Evolutionary conservation across 30 jellyfish, hydroid and myxozoan genomes (phyloP).

Genomic region (Chironex yamaguchii): DNA sequence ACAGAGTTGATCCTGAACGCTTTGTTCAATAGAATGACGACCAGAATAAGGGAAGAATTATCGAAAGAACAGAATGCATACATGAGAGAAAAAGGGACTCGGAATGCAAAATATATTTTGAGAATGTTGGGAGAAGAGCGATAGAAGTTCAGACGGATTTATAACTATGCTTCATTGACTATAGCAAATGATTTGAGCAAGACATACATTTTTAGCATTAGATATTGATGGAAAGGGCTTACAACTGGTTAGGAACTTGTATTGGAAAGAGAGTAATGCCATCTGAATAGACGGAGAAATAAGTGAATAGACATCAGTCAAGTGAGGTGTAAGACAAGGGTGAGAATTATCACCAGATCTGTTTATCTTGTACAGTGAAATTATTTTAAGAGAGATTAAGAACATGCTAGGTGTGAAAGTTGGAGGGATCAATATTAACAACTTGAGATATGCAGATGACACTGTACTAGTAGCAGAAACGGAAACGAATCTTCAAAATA

Average conservation of each 20-base stretch:
- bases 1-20: too few relatives aligned
- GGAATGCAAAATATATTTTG: too few relatives aligned
- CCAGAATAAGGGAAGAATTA: too few relatives aligned
- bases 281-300: background rate
- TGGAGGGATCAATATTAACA: conserved; percentile 20
- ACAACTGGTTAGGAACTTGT: background rate
- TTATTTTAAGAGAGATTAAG: background rate
- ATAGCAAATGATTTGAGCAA: too few relatives aligned
- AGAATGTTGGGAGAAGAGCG: too few relatives aligned
- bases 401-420: conserved; percentile 5
- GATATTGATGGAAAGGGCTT: background rate
- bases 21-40: too few relatives aligned
- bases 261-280: conserved; percentile 4
- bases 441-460: conserved; percentile 50
- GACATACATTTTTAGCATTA: too few relatives aligned
- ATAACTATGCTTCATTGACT: too few relatives aligned
- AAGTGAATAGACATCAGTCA: background rate
- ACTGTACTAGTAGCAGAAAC: conserved; percentile 33
- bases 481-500: conserved; percentile 17
- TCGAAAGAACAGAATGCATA: too few relatives aligned
- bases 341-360: conserved; percentile 4
- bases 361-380: background rate
- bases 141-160: too few relatives aligned
- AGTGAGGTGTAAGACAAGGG: conserved; percentile 3
- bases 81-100: too few relatives aligned